Evolutionary conservation across 2,113 vertebrate genomes (phyloP), one percentile per base, ranked within the genome.

Genomic region (Phoxinus phoxinus): DNA sequence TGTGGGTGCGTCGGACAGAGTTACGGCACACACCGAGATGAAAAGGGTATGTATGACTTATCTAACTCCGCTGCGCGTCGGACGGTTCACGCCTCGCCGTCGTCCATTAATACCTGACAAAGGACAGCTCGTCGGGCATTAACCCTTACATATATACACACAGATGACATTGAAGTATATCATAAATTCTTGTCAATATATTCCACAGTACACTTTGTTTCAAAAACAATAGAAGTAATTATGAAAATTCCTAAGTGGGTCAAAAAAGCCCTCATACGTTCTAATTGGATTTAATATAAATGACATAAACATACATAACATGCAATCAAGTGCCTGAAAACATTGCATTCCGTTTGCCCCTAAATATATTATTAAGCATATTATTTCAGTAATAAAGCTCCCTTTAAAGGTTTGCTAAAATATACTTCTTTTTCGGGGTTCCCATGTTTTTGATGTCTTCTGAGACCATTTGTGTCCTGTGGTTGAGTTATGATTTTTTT

Each of bases 401-500:
- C 13, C n/a, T 41, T 37, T 41, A n/a, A 23, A 72, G 19, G 53
- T 51, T 51, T 71, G 65, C 65, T 35, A 19, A 32, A 37, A 17
- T 23, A 17, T 11, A 71, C 19, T 23, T 37, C 9, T 37, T 73
- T 44, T 44, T 46, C 21, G n/a, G 11, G 23, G 4, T 73, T 44
- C 71, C 10, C 11, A n/a, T 8, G 12, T 51, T 75, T 77, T 84
- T 79, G 53, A 72, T 4, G 59, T 27, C 23, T 15, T 46, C 25
- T 41, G 9, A 37, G 19, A 35, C 37, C 11, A 67, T 30, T n/a
- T 56, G 21, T 51, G 32, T 35, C 27, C 0, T 23, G 25, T 53
- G 61, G 21, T 67, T 81, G 15, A 61, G 15, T 59, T 32, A 44
- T n/a, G 72, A 65, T 85, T 35, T n/a, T 85, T 35, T n/a, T 85